These are phyloP conservation scores for Chymomyza caudatula DNA, from an alignment of 2,888 invertebrate genomes.

Conservation along the genomic window DNA sequence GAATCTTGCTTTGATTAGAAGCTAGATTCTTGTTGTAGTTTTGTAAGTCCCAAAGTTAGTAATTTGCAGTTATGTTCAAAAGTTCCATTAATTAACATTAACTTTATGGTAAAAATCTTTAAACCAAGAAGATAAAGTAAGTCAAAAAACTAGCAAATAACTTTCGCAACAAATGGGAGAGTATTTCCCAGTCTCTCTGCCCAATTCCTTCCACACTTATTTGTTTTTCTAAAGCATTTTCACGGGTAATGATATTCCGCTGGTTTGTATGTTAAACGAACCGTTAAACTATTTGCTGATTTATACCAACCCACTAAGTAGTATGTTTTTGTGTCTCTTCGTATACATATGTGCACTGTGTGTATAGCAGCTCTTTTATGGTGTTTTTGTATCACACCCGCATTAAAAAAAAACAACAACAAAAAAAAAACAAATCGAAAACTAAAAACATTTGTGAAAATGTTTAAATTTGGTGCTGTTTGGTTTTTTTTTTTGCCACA, in stretches of 20 bases:
- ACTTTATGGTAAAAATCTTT: no score
- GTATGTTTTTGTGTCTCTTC: not conserved
- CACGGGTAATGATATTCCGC: conserved; percentile 18
- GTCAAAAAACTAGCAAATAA: no score
- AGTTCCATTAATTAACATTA: no score
- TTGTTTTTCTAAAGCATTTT: conserved; percentile 2
- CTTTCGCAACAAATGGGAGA: no score
- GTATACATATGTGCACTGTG: conserved; percentile 10
- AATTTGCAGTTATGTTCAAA: no score
- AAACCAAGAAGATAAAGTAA: no score
- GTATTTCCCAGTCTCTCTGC: not conserved
- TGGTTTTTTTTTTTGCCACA: conserved; percentile 12
- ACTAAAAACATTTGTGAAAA: not conserved
- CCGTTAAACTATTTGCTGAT: conserved; percentile 66
- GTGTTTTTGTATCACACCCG: not conserved
- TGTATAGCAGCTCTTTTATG: not conserved
- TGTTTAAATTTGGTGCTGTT: not conserved
- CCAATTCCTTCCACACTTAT: not conserved
- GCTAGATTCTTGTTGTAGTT: no score
- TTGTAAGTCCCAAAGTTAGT: no score
- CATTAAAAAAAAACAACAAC: not conserved
- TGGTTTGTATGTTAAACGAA: conserved; percentile 55
- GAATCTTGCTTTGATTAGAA: no score
- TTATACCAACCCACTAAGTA: not conserved
- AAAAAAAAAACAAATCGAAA: not conserved